Evolutionary conservation across 2,888 invertebrate genomes (phyloP), one percentile per base, ranked within the genome.

Genomic region (Meghimatium bilineatum): DNA sequence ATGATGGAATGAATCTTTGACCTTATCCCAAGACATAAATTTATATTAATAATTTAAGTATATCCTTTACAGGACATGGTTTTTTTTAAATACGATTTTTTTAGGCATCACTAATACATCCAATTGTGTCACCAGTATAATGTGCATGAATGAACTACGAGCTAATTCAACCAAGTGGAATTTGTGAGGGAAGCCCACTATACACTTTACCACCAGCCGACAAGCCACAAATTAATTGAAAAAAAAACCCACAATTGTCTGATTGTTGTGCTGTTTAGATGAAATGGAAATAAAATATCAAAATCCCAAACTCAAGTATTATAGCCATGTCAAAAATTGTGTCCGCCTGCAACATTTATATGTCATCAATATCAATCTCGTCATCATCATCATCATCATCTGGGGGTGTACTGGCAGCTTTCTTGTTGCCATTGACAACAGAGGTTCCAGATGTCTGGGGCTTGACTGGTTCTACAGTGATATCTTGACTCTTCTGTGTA

Each of bases 361-460:
- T 93, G 85, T 90, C 92, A 88, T 93, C 93, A 88, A 93, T 92
- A 86, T 93, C 91, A 77, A 92, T 88, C 82, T 93, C 93, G 60
- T 92, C 91, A 14, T 88, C 91, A 20, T 88, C 90, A 56, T 95
- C 96, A 52, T 90, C 91, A 93, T 97, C 97, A 36, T 63, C 63
- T 93, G 97, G 98, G 92, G 75, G 76, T 32, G 88, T 90, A 93
- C 97, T 97, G 93, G 56, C 49, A 80, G 79, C 36, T 44, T 80
- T 84, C 29, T 71, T 78, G 44, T 97, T 97, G 92, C 80, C 74
- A 71, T 86, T 82, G 63, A 85, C 84, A 80, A 80, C 84, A 52
- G 88, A 71, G 36, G 85, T 80, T 66, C 77, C 77, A 63, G 87
- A 82, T n/a, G 86, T 82, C 52, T 81, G 81, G 23, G 34, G 85